Conservation (phyloP, 2,888 invertebrate genomes). For the Rotaria macrura region DNA sequence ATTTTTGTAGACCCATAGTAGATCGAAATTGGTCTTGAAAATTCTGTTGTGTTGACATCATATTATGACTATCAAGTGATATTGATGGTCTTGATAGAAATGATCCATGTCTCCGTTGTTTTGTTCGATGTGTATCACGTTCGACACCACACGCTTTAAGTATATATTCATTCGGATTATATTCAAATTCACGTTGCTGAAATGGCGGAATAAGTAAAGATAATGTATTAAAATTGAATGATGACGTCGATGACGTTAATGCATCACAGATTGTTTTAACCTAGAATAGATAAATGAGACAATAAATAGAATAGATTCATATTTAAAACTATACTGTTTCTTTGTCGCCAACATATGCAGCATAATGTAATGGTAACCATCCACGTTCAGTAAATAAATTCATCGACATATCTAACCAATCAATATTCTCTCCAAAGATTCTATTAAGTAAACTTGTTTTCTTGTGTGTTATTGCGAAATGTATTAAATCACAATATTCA, state of each 20-base stretch:
- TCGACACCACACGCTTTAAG: slow-evolving; percentile 15
- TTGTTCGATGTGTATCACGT: not conserved
- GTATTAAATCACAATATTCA: slow-evolving; percentile 18
- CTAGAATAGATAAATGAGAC: not conserved
- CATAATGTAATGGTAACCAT: slow-evolving; percentile 22
- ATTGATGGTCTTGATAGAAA: not conserved
- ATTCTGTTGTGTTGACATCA: not conserved
- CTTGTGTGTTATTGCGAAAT: slow-evolving; percentile 14
- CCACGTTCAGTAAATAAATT: not conserved
- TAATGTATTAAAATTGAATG: not conserved
- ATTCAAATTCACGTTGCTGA: not conserved
- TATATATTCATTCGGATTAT: not conserved
- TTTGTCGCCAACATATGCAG: slow-evolving; percentile 9
- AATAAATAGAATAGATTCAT: not conserved
- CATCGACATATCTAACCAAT: slow-evolving; percentile 4
- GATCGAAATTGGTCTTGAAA: not conserved
- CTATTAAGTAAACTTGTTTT: not conserved
- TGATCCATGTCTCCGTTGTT: not conserved
- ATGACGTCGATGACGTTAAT: not conserved
- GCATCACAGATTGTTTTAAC: not conserved
- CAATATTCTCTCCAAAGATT: not conserved
- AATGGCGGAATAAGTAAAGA: not conserved
- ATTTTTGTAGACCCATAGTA: not conserved
- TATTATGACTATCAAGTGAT: not conserved
- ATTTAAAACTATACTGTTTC: not conserved